These are phyloP conservation scores for Endotricha flammealis DNA, from an alignment of 2,888 invertebrate genomes.

Conservation along the genomic window DNA sequence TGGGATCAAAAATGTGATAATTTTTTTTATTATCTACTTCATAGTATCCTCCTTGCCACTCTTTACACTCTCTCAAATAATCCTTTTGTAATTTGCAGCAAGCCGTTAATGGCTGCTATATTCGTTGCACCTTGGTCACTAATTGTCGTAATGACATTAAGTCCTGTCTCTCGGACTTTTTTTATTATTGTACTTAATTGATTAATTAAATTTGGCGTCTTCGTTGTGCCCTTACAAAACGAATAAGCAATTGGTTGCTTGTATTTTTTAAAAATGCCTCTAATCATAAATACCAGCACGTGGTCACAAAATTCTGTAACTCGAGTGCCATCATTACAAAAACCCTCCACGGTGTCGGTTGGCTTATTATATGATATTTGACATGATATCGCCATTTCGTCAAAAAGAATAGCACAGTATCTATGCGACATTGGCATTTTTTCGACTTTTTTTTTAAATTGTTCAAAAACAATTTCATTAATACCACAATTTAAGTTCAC, in stretches of 20 bases:
- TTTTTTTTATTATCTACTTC: neutral
- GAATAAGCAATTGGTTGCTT: constrained; percentile 28
- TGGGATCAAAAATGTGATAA: constrained; percentile 20
- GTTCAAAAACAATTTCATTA: constrained; percentile 12
- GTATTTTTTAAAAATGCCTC: constrained; percentile 20
- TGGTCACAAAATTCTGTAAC: constrained; percentile 14
- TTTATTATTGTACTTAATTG: constrained; percentile 19
- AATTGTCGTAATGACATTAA: constrained; percentile 19
- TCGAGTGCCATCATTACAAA: neutral
- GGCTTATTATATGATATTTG: constrained; percentile 12
- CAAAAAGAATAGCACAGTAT: constrained; percentile 17
- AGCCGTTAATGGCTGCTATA: constrained; percentile 20
- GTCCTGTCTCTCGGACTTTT: constrained; percentile 16
- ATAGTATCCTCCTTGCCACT: constrained; percentile 8
- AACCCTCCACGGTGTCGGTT: constrained; percentile 13
- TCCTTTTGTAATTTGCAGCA: constrained; percentile 18
- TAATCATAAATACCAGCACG: constrained; percentile 25
- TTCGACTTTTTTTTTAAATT: constrained; percentile 11
- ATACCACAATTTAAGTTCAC: constrained; percentile 15
- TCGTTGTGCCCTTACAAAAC: constrained; percentile 9
- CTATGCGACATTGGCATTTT: neutral
- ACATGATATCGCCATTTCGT: constrained; percentile 20
- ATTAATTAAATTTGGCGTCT: constrained; percentile 16
- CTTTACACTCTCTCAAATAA: constrained; percentile 14
- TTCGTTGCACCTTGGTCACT: constrained; percentile 27